Evolutionary conservation across 2,113 vertebrate species (phyloP), one percentile per base, ranked within the genome.

Genomic region (Caloenas nicobarica): DNA sequence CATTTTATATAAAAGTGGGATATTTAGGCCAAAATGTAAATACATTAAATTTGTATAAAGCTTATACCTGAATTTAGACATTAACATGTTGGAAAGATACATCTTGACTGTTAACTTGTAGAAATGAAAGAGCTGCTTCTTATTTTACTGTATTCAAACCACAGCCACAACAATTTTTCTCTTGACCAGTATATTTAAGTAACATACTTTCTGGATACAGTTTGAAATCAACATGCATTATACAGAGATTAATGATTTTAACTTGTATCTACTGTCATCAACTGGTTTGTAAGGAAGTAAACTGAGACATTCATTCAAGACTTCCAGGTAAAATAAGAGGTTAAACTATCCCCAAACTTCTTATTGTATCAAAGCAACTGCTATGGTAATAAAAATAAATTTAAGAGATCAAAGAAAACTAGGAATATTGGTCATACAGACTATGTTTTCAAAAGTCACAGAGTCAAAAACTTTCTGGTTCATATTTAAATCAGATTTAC

Each of bases 261-360:
- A 29, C 54, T 81, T 91, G 16, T 54, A 38, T 76, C 56, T 81
- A 23, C 42, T 90, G 40, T 76, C 68, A 87, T 77, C 2, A 0
- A 69, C 42, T 91, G 60, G 81, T 87, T 94, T 92, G n/a, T 81
- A 90, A 74, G 40, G 33, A 87, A 79, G 34, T n/a, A 88, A 86
- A 89, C 54, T 1, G 16, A 71, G 48, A 54, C 5, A 44, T 79
- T 81, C 1, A 2, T 81, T 86, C 54, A 79, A 82, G 34, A 56
- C 61, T 85, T 72, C 9, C 61, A 91, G 44, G 62, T 95, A 86
- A 92, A 91, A 88, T 25, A 83, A 86, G 51, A 91, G 10, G 79
- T 60, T 83, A 72, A 77, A 56, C 57, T 73, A 72, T 76, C 33
- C 7, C 11, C 46, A 57, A 92, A 78, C 11, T 48, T 88, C 88